Evolutionary conservation across 2,797 vertebrate genomes (phyloP), one percentile per base, ranked within the genome.

Genomic region (Acrocephalus scirpaceus): DNA sequence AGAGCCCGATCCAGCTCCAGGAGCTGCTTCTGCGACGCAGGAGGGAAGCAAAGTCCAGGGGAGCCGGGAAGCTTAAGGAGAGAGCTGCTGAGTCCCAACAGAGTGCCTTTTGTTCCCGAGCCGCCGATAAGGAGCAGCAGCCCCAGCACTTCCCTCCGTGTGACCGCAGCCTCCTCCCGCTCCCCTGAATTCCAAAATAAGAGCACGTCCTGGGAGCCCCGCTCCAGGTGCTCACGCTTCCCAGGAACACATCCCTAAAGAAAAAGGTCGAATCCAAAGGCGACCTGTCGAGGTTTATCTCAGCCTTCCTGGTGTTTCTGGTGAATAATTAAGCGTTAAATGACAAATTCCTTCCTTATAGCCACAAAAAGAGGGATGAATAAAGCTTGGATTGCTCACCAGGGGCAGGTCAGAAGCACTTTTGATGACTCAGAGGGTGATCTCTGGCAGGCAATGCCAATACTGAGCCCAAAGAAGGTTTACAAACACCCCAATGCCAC

Each of bases 11-110:
- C 73, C 72, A 64, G 93, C 90, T 38, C 75, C 53, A 13, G 93
- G 86, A 64, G 72, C 58, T 23, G 71, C 54, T 76, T 34, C 90
- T 29, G 73, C 10, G 4, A 29, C 69, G 71, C 77, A 23, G 83
- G 72, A 92, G 86, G 87, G 92, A 94, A 93, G 90, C 91, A 96
- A 97, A 96, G 96, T 95, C 95, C 97, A 96, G 94, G 79, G 97
- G 92, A 67, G 38, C 79, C 50, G 51, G 82, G 26, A 72, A 73
- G 81, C 81, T 89, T 72, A 91, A 38, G 74, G 67, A 94, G 71
- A 17, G 64, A 58, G 60, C 11, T 23, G 64, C 45, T 14, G 72
- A 34, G 75, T 34, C 65, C 88, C 58, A 95, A 98, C 96, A 97
- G 82, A 97, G 89, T 1, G 7, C 71, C 97, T 97, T 97, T 97